phyloP scores from a whole-genome alignment of 92 coral and sea anemone genomes.

The Desmophyllum pertusum region DNA sequence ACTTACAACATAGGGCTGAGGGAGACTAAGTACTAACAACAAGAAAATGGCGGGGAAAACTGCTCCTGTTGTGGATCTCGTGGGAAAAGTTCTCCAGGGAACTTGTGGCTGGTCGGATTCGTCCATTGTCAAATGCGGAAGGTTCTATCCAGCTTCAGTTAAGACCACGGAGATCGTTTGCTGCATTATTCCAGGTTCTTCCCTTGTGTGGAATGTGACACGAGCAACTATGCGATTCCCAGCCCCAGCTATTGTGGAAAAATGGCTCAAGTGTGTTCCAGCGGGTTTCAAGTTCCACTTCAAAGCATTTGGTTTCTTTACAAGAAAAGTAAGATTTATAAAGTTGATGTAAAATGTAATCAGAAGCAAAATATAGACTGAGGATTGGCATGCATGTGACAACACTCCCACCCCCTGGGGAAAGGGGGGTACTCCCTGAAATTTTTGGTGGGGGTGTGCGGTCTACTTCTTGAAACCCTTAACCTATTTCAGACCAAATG shows the following conservation, averaged over 20 bases:
- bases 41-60: constrained; percentile 48
- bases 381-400: no score
- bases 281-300: constrained; percentile 63
- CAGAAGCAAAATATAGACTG: background rate
- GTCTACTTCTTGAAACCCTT: no score
- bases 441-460: no score
- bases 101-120: constrained; percentile 70
- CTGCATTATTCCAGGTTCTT: constrained; percentile 57
- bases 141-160: constrained; percentile 61
- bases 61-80: constrained; percentile 12
- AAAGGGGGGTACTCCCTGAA: no score
- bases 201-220: constrained; percentile 67
- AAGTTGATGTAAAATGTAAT: background rate
- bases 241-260: constrained; percentile 54
- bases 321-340: constrained; percentile 51
- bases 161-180: constrained; percentile 61
- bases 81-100: constrained; percentile 60
- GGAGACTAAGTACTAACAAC: constrained; percentile 22
- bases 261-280: constrained; percentile 65
- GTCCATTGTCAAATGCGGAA: constrained; percentile 61
- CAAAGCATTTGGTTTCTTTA: constrained; percentile 66
- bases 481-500: no score
- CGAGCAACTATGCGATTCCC: constrained; percentile 66
- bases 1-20: background rate
- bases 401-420: no score